phyloP scores from a whole-genome alignment of 2,113 vertebrate species.

The Apistogramma diplotaenia region DNA sequence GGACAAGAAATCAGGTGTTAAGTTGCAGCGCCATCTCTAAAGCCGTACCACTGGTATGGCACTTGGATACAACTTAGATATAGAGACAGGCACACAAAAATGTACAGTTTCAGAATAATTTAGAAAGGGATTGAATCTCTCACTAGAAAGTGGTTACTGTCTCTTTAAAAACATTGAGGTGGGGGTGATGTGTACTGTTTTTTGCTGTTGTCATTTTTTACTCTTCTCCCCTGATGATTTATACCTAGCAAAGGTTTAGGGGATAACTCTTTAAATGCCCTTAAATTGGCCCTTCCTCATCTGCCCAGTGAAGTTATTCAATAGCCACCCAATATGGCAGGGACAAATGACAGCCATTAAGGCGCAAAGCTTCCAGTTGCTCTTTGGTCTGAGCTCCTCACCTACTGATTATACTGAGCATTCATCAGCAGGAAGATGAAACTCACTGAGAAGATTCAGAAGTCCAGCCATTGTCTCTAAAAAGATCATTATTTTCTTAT shows the following conservation, averaged over 20 bases:
- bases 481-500: constrained; percentile 50
- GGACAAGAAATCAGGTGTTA: background rate
- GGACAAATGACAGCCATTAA: constrained; percentile 73
- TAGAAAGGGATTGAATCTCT: background rate
- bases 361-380: constrained; percentile 53
- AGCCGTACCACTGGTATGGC: background rate
- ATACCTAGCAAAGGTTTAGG: constrained; percentile 28
- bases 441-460: constrained; percentile 7
- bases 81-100: no score
- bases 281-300: constrained; percentile 31
- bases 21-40: no score
- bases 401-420: constrained; percentile 32
- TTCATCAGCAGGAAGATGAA: constrained; percentile 45
- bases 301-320: constrained; percentile 50
- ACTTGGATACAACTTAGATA: no score
- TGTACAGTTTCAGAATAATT: background rate
- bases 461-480: constrained; percentile 7
- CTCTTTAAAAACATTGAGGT: background rate
- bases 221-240: constrained; percentile 43
- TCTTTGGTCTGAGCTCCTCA: constrained; percentile 58
- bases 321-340: constrained; percentile 66
- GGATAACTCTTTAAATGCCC: constrained; percentile 41
- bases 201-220: constrained; percentile 11
- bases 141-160: background rate
- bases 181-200: background rate